phyloP scores from a whole-genome alignment of 2,797 vertebrate genomes.

The Microctenopoma stevenorrisi region DNA sequence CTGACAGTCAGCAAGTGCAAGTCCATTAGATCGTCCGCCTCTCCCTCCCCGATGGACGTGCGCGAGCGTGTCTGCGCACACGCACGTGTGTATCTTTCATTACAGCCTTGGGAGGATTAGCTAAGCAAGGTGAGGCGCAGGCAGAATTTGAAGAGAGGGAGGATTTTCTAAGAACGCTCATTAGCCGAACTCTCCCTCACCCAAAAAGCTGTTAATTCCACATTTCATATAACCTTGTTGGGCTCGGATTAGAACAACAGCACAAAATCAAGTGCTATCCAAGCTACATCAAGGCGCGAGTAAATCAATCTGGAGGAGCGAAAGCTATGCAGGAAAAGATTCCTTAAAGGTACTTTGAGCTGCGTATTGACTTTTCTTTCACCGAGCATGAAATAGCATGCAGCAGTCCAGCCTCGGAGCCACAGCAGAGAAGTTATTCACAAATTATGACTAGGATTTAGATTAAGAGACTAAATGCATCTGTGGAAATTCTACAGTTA shows the following conservation, averaged over 20 bases:
- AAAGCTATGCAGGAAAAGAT: not conserved
- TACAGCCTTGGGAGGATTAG: conserved; percentile 71
- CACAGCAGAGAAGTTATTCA: not conserved
- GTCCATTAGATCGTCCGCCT: conserved; percentile 56
- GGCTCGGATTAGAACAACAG: conserved; percentile 42
- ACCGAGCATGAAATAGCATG: conserved; percentile 1
- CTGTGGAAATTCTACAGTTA: not conserved
- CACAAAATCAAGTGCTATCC: conserved; percentile 17
- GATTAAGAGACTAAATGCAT: conserved; percentile 12
- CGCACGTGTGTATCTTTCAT: conserved; percentile 53
- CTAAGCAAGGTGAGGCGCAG: conserved; percentile 67
- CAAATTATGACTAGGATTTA: conserved; percentile 5
- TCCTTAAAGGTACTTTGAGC: conserved; percentile 1
- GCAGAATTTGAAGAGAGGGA: conserved; percentile 66
- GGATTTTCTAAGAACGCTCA: conserved; percentile 60
- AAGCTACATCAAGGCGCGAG: conserved; percentile 20
- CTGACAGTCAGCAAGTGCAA: conserved; percentile 45
- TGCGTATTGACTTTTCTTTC: conserved; percentile 15
- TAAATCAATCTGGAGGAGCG: conserved; percentile 7
- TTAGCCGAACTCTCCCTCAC: conserved; percentile 52
- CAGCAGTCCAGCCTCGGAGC: not conserved
- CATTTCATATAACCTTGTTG: conserved; percentile 43
- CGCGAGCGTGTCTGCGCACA: conserved; percentile 8
- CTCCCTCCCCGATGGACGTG: conserved; percentile 51
- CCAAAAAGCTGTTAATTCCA: conserved; percentile 52